A percentile compares a stretch with the other conserved stretches of the same genome.
phyloP scores from a whole-genome alignment of 1,140 invertebrate species.

The Drosophila nigromelanica region DNA sequence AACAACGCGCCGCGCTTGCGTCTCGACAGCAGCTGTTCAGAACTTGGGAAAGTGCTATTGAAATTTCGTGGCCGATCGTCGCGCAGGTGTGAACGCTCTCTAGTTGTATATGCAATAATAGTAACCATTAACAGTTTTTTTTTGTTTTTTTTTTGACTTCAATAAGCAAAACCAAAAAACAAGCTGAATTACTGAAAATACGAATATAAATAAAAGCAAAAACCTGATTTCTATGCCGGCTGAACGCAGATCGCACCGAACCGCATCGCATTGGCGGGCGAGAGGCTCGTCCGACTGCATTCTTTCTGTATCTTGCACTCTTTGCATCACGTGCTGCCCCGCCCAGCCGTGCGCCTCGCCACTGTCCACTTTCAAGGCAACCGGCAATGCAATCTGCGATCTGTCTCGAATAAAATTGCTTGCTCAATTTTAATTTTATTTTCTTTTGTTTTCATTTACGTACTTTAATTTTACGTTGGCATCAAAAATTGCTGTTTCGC shows the following conservation, averaged over 20 bases:
- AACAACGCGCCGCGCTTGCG: conserved; percentile 65
- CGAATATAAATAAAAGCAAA: conserved; percentile 24
- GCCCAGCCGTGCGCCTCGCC: conserved; percentile 6
- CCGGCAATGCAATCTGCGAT: conserved; percentile 22
- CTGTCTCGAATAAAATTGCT: conserved; percentile 27
- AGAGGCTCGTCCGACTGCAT: conserved; percentile 79
- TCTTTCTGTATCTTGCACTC: conserved; percentile 45
- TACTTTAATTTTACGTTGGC: conserved; percentile 14
- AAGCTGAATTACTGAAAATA: neutral
- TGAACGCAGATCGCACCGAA: conserved; percentile 14
- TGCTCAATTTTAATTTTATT: conserved; percentile 20
- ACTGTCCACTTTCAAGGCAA: conserved; percentile 37
- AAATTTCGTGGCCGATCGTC: conserved; percentile 31
- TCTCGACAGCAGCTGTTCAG: conserved; percentile 10
- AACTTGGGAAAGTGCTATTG: conserved; percentile 28
- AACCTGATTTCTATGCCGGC: conserved; percentile 43
- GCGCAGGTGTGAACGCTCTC: conserved; percentile 39
- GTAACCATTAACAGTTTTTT: conserved; percentile 8
- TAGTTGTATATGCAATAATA: conserved; percentile 20
- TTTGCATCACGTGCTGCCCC: conserved; percentile 53
- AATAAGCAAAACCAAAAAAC: neutral
- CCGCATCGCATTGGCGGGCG: conserved; percentile 11
- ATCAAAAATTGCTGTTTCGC: neutral
- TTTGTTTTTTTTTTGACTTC: conserved; percentile 3
- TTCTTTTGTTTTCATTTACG: neutral